Percentiles rank a stretch among this genome's conserved stretches.
These are phyloP conservation scores for Drosophila dunni DNA, from an alignment of 1,140 invertebrate species.

Conservation along the genomic window DNA sequence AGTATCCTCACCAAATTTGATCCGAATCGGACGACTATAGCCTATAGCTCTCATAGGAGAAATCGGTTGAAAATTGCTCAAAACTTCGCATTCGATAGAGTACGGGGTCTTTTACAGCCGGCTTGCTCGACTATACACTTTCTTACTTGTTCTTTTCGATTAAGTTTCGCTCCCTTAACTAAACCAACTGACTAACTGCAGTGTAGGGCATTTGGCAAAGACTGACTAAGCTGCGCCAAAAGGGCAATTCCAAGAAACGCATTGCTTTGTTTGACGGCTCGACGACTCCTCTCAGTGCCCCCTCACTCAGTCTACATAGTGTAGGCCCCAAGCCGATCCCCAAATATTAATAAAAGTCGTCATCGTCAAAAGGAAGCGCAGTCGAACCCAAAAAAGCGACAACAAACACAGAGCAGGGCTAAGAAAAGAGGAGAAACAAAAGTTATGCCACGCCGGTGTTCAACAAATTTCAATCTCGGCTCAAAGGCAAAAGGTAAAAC, in stretches of 20 bases:
- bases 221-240: conserved; percentile 53
- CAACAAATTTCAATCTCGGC: conserved; percentile 81
- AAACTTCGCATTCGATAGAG: too few relatives aligned
- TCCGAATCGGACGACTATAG: too few relatives aligned
- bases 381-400: conserved; percentile 55
- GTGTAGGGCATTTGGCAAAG: conserved; percentile 42
- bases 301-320: conserved; percentile 2
- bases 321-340: conserved; percentile 63
- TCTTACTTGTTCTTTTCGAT: too few relatives aligned
- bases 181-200: background rate
- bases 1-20: too few relatives aligned
- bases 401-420: conserved; percentile 13
- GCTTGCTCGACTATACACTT: too few relatives aligned
- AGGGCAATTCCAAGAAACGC: conserved; percentile 73
- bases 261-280: conserved; percentile 67
- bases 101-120: too few relatives aligned
- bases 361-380: conserved; percentile 79
- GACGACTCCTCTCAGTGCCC: background rate
- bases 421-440: conserved; percentile 35
- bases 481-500: conserved; percentile 54
- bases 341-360: conserved; percentile 83
- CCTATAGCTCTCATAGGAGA: too few relatives aligned
- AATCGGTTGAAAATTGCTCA: too few relatives aligned
- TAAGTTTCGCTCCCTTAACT: background rate
- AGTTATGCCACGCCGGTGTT: conserved; percentile 79